A percentile compares a stretch with the other conserved stretches of the same genome.
Evolutionary conservation across 2,888 invertebrate species (phyloP).

Genomic region (Uloborus plumipes): DNA sequence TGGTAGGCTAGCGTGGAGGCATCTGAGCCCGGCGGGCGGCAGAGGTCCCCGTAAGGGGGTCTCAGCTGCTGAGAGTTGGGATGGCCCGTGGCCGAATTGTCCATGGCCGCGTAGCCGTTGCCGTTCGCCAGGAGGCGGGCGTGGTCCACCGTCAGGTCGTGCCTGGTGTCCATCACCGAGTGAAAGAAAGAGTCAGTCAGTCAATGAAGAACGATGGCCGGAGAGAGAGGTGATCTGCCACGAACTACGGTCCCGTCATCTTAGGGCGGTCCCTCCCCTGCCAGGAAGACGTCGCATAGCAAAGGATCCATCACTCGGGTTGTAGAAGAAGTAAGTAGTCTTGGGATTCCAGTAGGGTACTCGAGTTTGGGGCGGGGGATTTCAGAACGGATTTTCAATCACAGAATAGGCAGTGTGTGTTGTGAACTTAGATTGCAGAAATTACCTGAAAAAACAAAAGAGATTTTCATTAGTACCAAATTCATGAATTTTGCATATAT

Average conservation of each 20-base stretch:
- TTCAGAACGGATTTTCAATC: no score
- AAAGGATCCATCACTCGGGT: conserved; percentile 20
- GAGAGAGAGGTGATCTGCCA: not conserved
- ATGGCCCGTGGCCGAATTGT: conserved; percentile 35
- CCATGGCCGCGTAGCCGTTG: conserved; percentile 35
- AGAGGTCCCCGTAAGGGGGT: conserved; percentile 47
- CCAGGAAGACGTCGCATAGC: conserved; percentile 3
- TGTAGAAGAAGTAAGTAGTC: not conserved
- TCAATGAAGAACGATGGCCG: not conserved
- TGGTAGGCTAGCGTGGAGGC: conserved; percentile 43
- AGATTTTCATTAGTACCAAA: no score
- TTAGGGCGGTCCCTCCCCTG: conserved; percentile 15
- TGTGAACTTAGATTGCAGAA: no score
- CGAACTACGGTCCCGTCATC: conserved; percentile 19
- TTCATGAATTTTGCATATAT: no score
- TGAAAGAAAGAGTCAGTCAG: no score
- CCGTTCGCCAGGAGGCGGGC: conserved; percentile 27
- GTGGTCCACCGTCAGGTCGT: conserved; percentile 50
- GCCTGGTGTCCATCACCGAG: conserved; percentile 42
- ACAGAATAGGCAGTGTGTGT: no score
- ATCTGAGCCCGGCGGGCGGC: conserved; percentile 37
- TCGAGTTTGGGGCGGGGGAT: no score
- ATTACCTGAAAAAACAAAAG: no score
- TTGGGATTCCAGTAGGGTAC: no score
- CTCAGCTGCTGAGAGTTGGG: conserved; percentile 43